These are phyloP conservation scores for Aporrectodea caliginosa DNA, from an alignment of 1,140 invertebrate species.

Conservation along the genomic window DNA sequence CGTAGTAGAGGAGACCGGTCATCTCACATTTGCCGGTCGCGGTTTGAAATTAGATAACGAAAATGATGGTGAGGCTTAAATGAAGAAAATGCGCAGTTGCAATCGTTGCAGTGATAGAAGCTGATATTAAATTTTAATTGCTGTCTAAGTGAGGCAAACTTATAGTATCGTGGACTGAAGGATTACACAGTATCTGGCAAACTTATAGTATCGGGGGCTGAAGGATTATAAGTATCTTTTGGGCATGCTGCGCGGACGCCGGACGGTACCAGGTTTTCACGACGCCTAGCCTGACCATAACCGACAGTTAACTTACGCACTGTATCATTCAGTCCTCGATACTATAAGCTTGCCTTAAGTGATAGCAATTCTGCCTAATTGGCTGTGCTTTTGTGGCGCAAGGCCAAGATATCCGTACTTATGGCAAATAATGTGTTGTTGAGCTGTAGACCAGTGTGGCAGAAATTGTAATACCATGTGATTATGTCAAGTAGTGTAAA, in stretches of 20 bases:
- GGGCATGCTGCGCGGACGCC: too few relatives aligned
- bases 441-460: too few relatives aligned
- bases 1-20: background rate
- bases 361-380: background rate
- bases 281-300: background rate
- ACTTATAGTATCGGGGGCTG: too few relatives aligned
- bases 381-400: too few relatives aligned
- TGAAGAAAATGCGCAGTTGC: background rate
- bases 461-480: too few relatives aligned
- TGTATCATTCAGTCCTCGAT: background rate
- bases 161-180: too few relatives aligned
- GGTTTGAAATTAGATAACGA: conserved; percentile 18
- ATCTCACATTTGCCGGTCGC: conserved; percentile 6
- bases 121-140: background rate
- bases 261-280: background rate
- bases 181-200: too few relatives aligned
- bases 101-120: background rate
- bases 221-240: too few relatives aligned
- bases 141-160: background rate
- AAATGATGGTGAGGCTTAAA: background rate
- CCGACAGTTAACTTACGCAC: too few relatives aligned
- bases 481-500: too few relatives aligned
- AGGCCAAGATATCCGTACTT: too few relatives aligned
- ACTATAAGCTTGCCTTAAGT: background rate
- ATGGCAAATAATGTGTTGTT: too few relatives aligned